Conservation (phyloP, 2,888 invertebrate species). For the Dicyrtomina minuta region DNA sequence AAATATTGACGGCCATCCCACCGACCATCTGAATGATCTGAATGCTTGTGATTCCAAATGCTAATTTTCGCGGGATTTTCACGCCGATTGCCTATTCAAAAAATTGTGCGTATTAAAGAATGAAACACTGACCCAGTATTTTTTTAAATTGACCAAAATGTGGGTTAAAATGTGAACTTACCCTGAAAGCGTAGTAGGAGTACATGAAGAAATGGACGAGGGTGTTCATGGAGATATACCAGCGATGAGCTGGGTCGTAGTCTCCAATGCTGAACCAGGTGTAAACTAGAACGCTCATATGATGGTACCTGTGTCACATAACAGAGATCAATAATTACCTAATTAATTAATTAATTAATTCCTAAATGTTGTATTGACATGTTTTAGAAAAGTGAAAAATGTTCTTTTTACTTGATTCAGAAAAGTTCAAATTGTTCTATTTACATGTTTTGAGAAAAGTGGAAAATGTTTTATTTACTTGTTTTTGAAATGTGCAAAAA, state of each 20-base stretch:
- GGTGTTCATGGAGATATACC: constrained; percentile 43
- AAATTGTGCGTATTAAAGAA: not conserved
- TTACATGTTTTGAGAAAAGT: too few species aligned
- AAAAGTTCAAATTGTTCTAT: too few species aligned
- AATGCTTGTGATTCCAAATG: constrained; percentile 25
- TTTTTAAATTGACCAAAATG: too few species aligned
- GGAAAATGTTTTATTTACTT: too few species aligned
- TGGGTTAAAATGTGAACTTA: constrained; percentile 33
- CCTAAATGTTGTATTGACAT: too few species aligned
- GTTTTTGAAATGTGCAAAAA: too few species aligned
- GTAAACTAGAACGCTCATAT: constrained; percentile 36
- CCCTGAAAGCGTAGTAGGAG: too few species aligned
- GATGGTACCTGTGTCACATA: constrained; percentile 44
- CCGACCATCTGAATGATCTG: constrained; percentile 38
- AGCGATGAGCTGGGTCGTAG: constrained; percentile 40
- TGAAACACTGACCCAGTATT: too few species aligned
- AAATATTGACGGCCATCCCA: constrained; percentile 33
- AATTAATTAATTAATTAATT: too few species aligned
- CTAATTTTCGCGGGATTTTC: constrained; percentile 18
- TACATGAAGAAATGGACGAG: constrained; percentile 39
- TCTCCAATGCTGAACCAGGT: constrained; percentile 40
- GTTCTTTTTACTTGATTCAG: too few species aligned
- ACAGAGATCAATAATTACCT: too few species aligned
- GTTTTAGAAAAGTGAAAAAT: too few species aligned
- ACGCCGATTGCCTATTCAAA: constrained; percentile 32